phyloP scores from a whole-genome alignment of 2,113 vertebrate genomes.

The Bos javanicus region DNA sequence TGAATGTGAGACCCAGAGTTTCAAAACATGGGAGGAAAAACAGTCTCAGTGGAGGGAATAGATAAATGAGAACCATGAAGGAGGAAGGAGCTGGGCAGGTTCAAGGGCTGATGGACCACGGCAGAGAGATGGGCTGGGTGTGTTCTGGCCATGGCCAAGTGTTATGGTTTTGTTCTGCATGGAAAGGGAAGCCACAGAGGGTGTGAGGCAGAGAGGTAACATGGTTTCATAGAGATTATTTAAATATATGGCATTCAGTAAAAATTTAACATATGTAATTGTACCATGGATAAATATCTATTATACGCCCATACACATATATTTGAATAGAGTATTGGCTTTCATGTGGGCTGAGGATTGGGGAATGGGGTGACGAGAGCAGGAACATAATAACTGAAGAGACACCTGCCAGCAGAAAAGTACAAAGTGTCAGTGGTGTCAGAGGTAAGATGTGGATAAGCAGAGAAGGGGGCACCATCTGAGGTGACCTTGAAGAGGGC shows the following conservation, averaged over 20 bases:
- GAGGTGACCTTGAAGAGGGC: background rate
- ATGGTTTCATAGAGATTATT: background rate
- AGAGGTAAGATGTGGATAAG: too few relatives aligned
- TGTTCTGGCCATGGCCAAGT: rapidly evolving
- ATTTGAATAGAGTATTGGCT: background rate
- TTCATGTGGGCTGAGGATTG: background rate
- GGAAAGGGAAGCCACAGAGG: background rate
- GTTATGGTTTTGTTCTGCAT: background rate
- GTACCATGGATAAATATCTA: background rate
- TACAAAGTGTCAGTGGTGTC: background rate
- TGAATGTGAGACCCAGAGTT: background rate
- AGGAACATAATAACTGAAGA: background rate
- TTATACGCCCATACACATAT: background rate
- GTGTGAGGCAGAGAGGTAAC: background rate
- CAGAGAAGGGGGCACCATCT: background rate
- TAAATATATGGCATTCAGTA: background rate
- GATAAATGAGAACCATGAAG: background rate
- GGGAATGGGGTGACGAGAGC: background rate
- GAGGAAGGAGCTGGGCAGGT: background rate
- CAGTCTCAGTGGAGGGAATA: background rate
- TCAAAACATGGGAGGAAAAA: background rate
- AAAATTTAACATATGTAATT: background rate
- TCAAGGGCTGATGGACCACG: rapidly evolving
- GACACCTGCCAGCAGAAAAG: background rate
- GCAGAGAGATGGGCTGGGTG: rapidly evolving